Conservation (phyloP, 2,888 invertebrate genomes). For the Branchellion lobata region DNA sequence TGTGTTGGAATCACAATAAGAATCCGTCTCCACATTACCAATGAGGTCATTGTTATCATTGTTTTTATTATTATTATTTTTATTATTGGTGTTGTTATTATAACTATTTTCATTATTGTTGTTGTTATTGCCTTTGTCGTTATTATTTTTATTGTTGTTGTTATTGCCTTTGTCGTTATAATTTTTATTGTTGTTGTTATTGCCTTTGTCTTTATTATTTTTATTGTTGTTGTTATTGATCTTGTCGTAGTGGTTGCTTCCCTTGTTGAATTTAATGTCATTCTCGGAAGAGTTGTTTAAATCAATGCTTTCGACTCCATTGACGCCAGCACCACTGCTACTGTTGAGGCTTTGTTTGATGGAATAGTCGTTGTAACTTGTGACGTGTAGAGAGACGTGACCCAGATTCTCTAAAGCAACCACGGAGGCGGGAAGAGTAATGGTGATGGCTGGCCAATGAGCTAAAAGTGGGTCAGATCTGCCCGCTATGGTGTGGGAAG, state of each 20-base stretch:
- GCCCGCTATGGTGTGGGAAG: neutral
- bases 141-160: neutral
- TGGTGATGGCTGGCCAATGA: conserved; percentile 4
- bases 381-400: conserved; percentile 3
- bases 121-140: neutral
- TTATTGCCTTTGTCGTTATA: neutral
- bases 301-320: no score
- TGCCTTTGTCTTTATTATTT: neutral
- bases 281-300: no score
- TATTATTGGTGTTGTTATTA: neutral
- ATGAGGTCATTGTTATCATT: neutral
- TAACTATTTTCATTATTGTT: neutral
- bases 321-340: no score
- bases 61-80: neutral
- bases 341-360: no score
- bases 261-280: no score
- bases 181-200: no score
- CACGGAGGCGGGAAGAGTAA: neutral
- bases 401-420: neutral
- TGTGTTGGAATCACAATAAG: conserved; percentile 2
- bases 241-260: no score
- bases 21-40: neutral
- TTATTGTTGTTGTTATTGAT: neutral
- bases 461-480: neutral
- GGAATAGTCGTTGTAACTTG: neutral